Evolutionary conservation across 1,140 invertebrate species (phyloP).

Genomic region (Amphibalanus amphitrite): DNA sequence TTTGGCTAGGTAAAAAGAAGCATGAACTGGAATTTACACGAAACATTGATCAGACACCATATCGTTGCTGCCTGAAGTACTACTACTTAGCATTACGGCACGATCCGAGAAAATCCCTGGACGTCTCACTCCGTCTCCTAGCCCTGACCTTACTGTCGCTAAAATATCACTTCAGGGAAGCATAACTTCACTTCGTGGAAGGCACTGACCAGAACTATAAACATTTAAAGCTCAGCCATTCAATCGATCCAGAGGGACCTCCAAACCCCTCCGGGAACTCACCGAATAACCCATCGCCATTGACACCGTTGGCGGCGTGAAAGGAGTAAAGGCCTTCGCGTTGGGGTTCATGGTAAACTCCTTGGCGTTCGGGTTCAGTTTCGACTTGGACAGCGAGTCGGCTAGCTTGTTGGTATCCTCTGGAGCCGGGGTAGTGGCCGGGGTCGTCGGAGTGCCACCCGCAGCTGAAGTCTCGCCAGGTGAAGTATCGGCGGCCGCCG

Average conservation of each 20-base stretch:
- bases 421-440: too few relatives aligned
- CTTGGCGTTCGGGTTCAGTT: constrained; percentile 70
- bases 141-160: too few relatives aligned
- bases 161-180: too few relatives aligned
- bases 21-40: too few relatives aligned
- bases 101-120: too few relatives aligned
- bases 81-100: too few relatives aligned
- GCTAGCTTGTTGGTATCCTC: constrained; percentile 37
- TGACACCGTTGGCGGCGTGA: background rate
- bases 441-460: background rate
- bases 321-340: constrained; percentile 64
- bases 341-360: constrained; percentile 67
- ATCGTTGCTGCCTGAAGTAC: too few relatives aligned
- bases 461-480: background rate
- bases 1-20: too few relatives aligned
- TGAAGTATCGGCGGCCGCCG: too few relatives aligned
- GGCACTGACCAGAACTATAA: background rate
- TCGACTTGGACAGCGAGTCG: constrained; percentile 44
- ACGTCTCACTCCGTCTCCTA: too few relatives aligned
- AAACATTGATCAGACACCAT: too few relatives aligned
- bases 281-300: background rate
- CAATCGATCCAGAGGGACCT: background rate
- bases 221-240: too few relatives aligned
- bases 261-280: background rate
- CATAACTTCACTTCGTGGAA: background rate